These are phyloP conservation scores for Paratrypauchen microcephalus DNA, from an alignment of 2,797 vertebrate genomes.

Conservation along the genomic window DNA sequence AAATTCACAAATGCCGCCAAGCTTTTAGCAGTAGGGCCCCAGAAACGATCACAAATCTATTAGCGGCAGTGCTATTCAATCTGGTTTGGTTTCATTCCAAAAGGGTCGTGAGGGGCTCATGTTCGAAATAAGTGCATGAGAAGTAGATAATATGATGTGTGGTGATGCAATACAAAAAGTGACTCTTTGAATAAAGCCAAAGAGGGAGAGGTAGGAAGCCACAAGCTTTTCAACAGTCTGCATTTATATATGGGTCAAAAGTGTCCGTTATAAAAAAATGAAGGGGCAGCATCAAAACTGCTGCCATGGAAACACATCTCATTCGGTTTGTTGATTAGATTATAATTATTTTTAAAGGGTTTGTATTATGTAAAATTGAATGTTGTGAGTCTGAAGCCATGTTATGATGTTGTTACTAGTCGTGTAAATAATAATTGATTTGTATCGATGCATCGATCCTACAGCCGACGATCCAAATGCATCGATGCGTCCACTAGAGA, in stretches of 20 bases:
- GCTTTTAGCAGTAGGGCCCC: slow-evolving; percentile 8
- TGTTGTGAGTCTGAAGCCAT: too few species aligned
- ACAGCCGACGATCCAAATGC: too few species aligned
- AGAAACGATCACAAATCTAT: slow-evolving; percentile 6
- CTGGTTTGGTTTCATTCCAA: slow-evolving; percentile 5
- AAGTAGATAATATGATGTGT: slow-evolving; percentile 1
- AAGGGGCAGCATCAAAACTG: background rate
- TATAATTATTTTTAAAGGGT: background rate
- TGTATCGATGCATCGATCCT: too few species aligned
- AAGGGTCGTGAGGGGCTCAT: background rate
- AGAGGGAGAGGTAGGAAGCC: background rate
- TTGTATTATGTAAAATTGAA: too few species aligned
- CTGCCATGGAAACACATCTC: background rate
- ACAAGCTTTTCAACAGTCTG: background rate
- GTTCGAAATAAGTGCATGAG: background rate
- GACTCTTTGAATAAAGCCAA: background rate
- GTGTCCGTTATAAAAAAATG: background rate
- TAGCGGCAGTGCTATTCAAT: background rate
- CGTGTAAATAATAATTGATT: too few species aligned
- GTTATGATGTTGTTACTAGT: too few species aligned
- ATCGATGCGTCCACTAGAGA: too few species aligned
- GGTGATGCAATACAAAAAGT: background rate
- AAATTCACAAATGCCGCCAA: slow-evolving; percentile 26
- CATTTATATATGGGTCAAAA: background rate
- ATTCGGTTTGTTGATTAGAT: background rate